Evolutionary conservation across 1,140 invertebrate species (phyloP).

Genomic region (Drosophila santomea): DNA sequence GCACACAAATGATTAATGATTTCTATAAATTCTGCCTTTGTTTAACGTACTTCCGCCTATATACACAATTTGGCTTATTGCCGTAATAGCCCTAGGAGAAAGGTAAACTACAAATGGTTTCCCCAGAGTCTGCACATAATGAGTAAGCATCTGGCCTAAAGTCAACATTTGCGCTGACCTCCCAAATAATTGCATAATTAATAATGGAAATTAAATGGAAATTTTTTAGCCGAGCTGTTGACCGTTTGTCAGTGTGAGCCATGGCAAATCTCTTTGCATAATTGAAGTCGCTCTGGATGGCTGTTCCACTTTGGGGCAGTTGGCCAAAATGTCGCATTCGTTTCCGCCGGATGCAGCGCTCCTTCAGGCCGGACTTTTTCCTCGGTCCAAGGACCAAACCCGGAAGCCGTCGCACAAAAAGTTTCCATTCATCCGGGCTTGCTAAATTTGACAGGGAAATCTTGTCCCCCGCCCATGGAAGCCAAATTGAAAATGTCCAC

Average conservation of each 20-base stretch:
- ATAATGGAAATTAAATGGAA: conserved; percentile 76
- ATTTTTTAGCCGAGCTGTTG: conserved; percentile 52
- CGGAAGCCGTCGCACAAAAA: conserved; percentile 30
- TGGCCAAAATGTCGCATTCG: conserved; percentile 61
- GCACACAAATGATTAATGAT: conserved; percentile 72
- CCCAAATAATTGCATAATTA: conserved; percentile 73
- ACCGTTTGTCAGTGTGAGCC: neutral
- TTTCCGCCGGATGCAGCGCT: conserved; percentile 55
- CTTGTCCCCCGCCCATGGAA: neutral
- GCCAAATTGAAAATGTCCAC: conserved; percentile 36
- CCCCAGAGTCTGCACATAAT: conserved; percentile 39
- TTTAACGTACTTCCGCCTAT: conserved; percentile 4
- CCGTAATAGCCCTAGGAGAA: conserved; percentile 59
- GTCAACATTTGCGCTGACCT: conserved; percentile 62
- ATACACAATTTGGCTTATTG: conserved; percentile 75
- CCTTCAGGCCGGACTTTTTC: conserved; percentile 30
- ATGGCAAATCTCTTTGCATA: conserved; percentile 72
- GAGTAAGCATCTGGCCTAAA: conserved; percentile 58
- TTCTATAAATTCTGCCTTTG: conserved; percentile 30
- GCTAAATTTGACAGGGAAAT: conserved; percentile 49
- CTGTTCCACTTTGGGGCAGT: conserved; percentile 56
- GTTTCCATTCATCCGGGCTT: conserved; percentile 38
- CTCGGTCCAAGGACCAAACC: conserved; percentile 32
- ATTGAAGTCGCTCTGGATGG: conserved; percentile 61
- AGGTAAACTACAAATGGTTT: conserved; percentile 43